phyloP scores from a whole-genome alignment of 2,113 vertebrate species.

The Mixornis gularis region DNA sequence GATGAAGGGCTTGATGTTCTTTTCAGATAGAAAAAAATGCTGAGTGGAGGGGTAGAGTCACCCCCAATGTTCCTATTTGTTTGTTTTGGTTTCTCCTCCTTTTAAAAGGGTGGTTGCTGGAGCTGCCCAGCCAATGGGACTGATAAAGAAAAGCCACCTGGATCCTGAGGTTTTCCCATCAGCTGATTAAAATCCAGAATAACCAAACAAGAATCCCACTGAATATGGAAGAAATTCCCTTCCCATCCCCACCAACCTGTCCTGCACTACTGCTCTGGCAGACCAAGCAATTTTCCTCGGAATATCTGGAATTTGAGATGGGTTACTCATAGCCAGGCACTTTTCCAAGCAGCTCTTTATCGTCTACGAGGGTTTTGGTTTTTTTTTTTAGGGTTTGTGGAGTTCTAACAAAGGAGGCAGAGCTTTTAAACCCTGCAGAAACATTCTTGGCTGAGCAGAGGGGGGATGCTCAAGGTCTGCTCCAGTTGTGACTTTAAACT shows the following conservation, averaged over 20 bases:
- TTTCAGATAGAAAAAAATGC: neutral
- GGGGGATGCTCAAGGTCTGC: neutral
- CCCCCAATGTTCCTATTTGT: neutral
- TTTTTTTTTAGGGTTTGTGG: neutral
- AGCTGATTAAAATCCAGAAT: neutral
- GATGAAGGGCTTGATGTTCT: neutral
- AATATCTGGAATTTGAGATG: neutral
- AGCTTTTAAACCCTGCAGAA: neutral
- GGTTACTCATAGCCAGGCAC: conserved; percentile 16
- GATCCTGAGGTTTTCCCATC: neutral
- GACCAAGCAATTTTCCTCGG: neutral
- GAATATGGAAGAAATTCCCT: neutral
- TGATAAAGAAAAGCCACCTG: neutral
- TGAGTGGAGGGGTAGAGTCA: neutral
- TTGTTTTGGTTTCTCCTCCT: neutral
- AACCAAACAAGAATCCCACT: neutral
- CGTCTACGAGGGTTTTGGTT: neutral
- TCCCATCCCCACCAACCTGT: neutral
- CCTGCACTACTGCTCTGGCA: neutral
- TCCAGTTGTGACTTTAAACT: fast-evolving
- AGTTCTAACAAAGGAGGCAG: neutral
- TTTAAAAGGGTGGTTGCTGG: neutral
- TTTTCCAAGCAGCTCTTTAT: conserved; percentile 11
- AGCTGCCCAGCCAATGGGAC: neutral
- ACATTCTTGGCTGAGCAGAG: neutral